These are phyloP conservation scores for Ornithoptera priamus DNA, from an alignment of 2,888 invertebrate genomes.

Conservation along the genomic window DNA sequence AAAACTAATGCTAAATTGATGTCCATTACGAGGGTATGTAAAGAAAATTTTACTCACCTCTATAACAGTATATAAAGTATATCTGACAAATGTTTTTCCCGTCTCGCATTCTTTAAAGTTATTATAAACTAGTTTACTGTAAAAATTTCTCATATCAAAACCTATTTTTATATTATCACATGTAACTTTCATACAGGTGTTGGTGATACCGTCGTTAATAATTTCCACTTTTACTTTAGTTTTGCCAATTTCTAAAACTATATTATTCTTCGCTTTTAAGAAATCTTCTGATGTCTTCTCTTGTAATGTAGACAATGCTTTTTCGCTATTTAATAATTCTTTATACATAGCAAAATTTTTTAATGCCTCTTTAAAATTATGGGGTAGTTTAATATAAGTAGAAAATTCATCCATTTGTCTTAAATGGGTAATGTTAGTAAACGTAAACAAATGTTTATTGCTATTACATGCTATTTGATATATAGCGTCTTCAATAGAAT, in stretches of 20 bases:
- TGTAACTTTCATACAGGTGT: slow-evolving; percentile 48
- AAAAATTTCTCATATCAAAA: slow-evolving; percentile 54
- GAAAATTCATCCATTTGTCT: slow-evolving; percentile 36
- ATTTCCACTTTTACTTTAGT: slow-evolving; percentile 49
- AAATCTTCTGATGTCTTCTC: slow-evolving; percentile 51
- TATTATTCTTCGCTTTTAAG: slow-evolving; percentile 44
- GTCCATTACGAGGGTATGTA: background rate
- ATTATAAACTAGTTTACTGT: slow-evolving; percentile 50
- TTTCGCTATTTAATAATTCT: slow-evolving; percentile 40
- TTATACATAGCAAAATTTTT: slow-evolving; percentile 38
- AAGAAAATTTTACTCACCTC: slow-evolving; percentile 48
- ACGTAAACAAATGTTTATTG: slow-evolving; percentile 47
- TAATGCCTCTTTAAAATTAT: slow-evolving; percentile 46
- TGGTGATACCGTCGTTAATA: slow-evolving; percentile 51
- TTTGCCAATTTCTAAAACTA: slow-evolving; percentile 46
- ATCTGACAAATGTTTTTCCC: slow-evolving; percentile 45
- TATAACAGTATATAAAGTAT: slow-evolving; percentile 49
- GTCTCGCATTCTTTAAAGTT: slow-evolving; percentile 37
- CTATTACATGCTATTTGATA: slow-evolving; percentile 38
- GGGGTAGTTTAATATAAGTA: slow-evolving; percentile 55
- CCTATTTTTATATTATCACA: slow-evolving; percentile 47
- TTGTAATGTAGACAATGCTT: slow-evolving; percentile 43
- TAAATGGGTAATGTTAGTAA: slow-evolving; percentile 38
- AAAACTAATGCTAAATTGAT: background rate
- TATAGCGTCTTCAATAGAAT: slow-evolving; percentile 45